Evolutionary conservation across 1,140 invertebrate species (phyloP).

Genomic region (Drosophila sproati): DNA sequence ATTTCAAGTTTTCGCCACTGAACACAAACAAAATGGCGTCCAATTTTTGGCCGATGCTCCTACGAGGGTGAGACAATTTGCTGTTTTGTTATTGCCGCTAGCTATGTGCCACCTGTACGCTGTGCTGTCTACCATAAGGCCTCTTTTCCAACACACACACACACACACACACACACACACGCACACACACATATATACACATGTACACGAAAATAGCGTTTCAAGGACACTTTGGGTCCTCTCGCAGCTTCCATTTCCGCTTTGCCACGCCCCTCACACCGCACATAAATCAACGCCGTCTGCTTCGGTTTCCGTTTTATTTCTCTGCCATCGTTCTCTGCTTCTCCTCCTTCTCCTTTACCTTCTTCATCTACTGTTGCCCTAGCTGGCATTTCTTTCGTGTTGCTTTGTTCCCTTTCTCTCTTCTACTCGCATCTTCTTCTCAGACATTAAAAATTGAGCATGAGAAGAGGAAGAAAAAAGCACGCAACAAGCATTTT

Average conservation of each 20-base stretch:
- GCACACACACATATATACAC: not conserved
- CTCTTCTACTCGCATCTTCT: conserved; percentile 14
- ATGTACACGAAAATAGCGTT: conserved; percentile 15
- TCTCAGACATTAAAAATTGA: conserved; percentile 27
- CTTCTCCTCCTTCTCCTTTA: conserved; percentile 8
- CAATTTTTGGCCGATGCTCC: not conserved
- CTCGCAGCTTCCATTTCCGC: conserved; percentile 2
- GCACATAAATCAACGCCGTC: conserved; percentile 67
- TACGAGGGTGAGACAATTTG: conserved; percentile 3
- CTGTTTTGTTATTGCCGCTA: conserved; percentile 30
- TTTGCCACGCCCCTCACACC: not conserved
- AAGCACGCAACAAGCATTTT: conserved; percentile 24
- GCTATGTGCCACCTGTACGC: conserved; percentile 73
- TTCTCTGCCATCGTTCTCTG: conserved; percentile 18
- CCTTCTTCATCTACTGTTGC: conserved; percentile 13
- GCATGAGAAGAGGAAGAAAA: conserved; percentile 3
- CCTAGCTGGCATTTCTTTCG: not conserved
- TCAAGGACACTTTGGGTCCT: conserved; percentile 60
- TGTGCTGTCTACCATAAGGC: conserved; percentile 3
- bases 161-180: not conserved
- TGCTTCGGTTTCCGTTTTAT: conserved; percentile 34
- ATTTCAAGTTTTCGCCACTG: conserved; percentile 25
- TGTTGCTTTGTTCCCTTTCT: conserved; percentile 37
- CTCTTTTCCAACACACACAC: not conserved
- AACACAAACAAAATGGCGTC: conserved; percentile 45